A percentile compares a stretch with the other conserved stretches of the same genome.
Evolutionary conservation across 92 coral and sea anemone species (phyloP).

Genomic region (Pocillopora grandis): DNA sequence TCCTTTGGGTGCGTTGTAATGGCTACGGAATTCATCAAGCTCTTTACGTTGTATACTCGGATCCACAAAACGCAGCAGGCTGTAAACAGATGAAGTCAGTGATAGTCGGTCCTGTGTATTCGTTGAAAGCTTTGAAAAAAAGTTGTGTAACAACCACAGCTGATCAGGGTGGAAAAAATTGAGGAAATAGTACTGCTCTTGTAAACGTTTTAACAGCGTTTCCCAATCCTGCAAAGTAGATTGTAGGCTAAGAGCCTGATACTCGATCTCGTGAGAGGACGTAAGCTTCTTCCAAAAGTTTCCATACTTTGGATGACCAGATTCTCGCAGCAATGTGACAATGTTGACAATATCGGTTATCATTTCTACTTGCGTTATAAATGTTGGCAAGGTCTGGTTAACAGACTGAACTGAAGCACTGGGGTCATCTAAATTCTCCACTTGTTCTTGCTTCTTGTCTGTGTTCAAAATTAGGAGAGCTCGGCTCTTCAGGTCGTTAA

Average conservation of each 20-base stretch:
- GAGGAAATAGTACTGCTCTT: conserved; percentile 65
- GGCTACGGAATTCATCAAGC: conserved; percentile 31
- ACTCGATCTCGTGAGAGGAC: conserved; percentile 53
- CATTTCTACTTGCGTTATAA: conserved; percentile 74
- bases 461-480: conserved; percentile 93
- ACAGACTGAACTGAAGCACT: conserved; percentile 12
- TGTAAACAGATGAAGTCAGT: neutral
- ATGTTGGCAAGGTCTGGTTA: conserved; percentile 54
- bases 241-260: conserved; percentile 38
- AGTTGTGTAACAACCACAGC: conserved; percentile 69
- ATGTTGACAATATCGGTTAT: conserved; percentile 69
- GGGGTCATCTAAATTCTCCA: conserved; percentile 1
- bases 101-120: neutral
- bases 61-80: conserved; percentile 75
- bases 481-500: conserved; percentile 90
- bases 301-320: conserved; percentile 67
- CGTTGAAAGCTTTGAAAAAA: conserved; percentile 33
- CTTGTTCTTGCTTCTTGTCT: conserved; percentile 50
- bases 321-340: conserved; percentile 51
- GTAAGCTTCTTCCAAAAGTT: conserved; percentile 57
- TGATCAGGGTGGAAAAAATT: conserved; percentile 89
- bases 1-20: conserved; percentile 45
- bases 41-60: conserved; percentile 44
- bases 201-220: conserved; percentile 42
- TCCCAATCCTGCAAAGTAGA: conserved; percentile 62